Percentiles rank a stretch among this genome's conserved stretches.
These are phyloP conservation scores for Acronicta aceris DNA, from an alignment of 2,888 invertebrate genomes.

Conservation along the genomic window DNA sequence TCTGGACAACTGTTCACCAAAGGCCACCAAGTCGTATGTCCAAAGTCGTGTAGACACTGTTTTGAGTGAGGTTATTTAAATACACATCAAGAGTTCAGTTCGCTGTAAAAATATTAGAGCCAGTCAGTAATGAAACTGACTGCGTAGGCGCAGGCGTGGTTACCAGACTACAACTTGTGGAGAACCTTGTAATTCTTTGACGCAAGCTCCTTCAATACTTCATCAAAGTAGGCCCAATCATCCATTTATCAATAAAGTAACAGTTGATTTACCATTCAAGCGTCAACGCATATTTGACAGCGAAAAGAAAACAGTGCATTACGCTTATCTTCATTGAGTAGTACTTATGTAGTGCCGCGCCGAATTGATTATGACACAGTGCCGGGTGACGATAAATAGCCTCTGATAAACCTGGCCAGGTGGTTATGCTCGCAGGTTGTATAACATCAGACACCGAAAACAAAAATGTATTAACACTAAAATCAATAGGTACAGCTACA, in stretches of 20 bases:
- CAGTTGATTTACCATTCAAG: constrained; percentile 1
- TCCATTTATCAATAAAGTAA: neutral
- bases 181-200: too few species aligned
- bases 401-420: constrained; percentile 11
- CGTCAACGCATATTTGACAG: constrained; percentile 8
- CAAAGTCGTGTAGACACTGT: too few species aligned
- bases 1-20: too few species aligned
- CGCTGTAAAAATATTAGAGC: too few species aligned
- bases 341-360: constrained; percentile 24
- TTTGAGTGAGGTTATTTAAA: too few species aligned
- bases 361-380: constrained; percentile 38
- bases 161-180: too few species aligned
- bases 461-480: neutral
- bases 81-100: too few species aligned
- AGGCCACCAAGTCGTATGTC: too few species aligned
- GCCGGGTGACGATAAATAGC: constrained; percentile 18
- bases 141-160: too few species aligned
- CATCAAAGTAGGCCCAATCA: too few species aligned
- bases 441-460: neutral
- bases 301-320: constrained; percentile 24
- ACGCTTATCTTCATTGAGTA: constrained; percentile 28
- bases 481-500: neutral
- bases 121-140: too few species aligned
- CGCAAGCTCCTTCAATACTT: too few species aligned
- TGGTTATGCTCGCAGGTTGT: neutral